Evolutionary conservation across 2,797 vertebrate genomes (phyloP).

Genomic region (Lepilemur ruficaudatus): DNA sequence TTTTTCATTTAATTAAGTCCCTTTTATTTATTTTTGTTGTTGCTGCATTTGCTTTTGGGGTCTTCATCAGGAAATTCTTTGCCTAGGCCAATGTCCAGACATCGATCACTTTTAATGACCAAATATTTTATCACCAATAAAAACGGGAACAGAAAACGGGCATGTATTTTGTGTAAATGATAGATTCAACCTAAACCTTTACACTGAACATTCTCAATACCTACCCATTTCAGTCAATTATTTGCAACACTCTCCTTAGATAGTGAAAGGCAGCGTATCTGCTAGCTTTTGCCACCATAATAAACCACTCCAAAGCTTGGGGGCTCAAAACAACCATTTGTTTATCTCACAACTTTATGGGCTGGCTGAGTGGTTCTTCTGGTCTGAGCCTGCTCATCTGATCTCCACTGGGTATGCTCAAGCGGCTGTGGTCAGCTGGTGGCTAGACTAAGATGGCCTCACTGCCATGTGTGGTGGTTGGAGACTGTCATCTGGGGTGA

Average conservation of each 20-base stretch:
- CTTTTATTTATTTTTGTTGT: too few species aligned
- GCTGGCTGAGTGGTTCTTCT: neutral
- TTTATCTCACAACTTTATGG: neutral
- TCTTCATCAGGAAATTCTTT: too few species aligned
- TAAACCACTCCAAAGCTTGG: neutral
- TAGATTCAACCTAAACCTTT: neutral
- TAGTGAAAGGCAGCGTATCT: neutral
- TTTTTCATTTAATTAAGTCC: too few species aligned
- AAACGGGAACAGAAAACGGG: neutral
- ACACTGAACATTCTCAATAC: neutral
- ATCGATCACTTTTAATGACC: neutral
- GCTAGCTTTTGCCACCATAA: neutral
- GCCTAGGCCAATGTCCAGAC: too few species aligned
- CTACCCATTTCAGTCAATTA: neutral
- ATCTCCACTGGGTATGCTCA: too few species aligned
- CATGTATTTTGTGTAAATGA: neutral
- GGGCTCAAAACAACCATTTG: neutral
- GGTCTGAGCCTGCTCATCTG: too few species aligned
- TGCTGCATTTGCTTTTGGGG: too few species aligned
- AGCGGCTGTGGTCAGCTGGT: neutral
- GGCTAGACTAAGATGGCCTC: neutral
- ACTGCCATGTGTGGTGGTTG: neutral
- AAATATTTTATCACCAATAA: neutral
- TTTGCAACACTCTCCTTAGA: neutral
- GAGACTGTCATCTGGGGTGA: too few species aligned